These are phyloP conservation scores for Spilogale gracilis DNA, from an alignment of 2,113 vertebrate genomes.

Conservation along the genomic window DNA sequence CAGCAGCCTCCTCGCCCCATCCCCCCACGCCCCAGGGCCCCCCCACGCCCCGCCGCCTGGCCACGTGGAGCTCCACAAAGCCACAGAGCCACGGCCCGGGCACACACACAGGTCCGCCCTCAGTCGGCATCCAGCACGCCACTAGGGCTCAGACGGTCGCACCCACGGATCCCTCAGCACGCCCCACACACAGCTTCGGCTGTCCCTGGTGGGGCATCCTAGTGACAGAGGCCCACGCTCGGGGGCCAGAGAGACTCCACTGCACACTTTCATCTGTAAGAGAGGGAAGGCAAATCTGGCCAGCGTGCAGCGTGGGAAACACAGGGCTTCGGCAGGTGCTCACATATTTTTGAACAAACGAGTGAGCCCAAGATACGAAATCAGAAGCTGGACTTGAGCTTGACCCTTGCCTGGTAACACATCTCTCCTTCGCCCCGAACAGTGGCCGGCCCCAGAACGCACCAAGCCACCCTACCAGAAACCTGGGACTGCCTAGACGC, in stretches of 20 bases:
- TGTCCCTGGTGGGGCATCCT: neutral
- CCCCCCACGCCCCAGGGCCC: neutral
- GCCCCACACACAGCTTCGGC: neutral
- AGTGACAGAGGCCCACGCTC: neutral
- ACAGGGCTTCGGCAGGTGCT: neutral
- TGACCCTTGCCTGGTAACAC: neutral
- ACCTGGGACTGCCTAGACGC: neutral
- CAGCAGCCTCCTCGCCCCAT: slow-evolving; percentile 60
- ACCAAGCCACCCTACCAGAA: neutral
- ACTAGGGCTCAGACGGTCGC: neutral
- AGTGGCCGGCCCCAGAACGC: fast-evolving
- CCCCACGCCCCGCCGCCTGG: neutral
- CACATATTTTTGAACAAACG: neutral
- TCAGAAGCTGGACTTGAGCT: neutral
- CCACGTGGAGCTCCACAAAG: neutral
- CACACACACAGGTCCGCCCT: neutral
- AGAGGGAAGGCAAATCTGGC: neutral
- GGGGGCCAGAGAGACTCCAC: neutral
- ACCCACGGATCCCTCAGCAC: neutral
- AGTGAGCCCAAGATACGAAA: neutral
- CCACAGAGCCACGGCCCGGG: neutral
- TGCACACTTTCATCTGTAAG: neutral
- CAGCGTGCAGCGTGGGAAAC: neutral
- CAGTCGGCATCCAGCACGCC: neutral
- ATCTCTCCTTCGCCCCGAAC: neutral